Conservation (phyloP, 2,113 vertebrate species). For the Platanista minor region DNA sequence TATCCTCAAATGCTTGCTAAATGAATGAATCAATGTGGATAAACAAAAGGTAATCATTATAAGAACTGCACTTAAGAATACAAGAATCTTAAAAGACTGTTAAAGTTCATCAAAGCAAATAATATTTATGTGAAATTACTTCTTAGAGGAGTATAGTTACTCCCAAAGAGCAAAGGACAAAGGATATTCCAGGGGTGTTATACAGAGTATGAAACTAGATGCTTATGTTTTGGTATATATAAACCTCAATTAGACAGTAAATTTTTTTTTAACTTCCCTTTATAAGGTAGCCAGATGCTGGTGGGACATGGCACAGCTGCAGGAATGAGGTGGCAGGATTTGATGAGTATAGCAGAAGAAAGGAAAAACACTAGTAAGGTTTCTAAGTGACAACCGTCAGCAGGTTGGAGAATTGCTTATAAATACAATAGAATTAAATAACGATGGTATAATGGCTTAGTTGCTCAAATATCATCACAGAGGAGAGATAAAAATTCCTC, state of each 20-base stretch:
- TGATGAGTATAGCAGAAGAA: conserved; percentile 34
- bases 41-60: conserved; percentile 1
- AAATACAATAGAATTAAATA: conserved; percentile 57
- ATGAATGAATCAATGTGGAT: background rate
- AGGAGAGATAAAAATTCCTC: conserved; percentile 44
- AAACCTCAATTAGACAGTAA: background rate
- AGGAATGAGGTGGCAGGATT: background rate
- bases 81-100: background rate
- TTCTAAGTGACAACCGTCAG: conserved; percentile 60
- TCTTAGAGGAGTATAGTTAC: conserved; percentile 3
- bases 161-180: conserved; percentile 28
- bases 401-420: conserved; percentile 63
- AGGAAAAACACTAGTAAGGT: conserved; percentile 33
- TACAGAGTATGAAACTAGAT: background rate
- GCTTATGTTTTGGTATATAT: background rate
- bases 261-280: conserved; percentile 12
- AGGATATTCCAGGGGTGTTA: background rate
- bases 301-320: background rate
- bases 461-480: conserved; percentile 52
- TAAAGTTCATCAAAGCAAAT: conserved; percentile 37
- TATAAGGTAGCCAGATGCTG: background rate
- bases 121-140: conserved; percentile 38
- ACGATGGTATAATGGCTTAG: conserved; percentile 14
- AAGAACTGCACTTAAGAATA: background rate
- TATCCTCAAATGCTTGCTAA: background rate